Conservation (phyloP, 2,888 invertebrate genomes). For the Ptilodon capucinus region DNA sequence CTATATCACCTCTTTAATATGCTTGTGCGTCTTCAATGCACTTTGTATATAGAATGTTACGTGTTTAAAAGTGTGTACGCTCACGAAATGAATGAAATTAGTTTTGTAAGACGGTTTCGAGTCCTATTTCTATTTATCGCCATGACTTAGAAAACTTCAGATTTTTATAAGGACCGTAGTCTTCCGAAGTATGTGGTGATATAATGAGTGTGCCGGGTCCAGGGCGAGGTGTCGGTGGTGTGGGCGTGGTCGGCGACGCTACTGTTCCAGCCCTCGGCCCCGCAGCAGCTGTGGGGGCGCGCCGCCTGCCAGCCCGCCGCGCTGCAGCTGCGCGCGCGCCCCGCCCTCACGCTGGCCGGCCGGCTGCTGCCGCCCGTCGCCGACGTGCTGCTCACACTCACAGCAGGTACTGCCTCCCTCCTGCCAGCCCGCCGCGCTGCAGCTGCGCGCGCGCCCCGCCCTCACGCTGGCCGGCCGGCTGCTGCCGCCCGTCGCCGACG, state of each 20-base stretch:
- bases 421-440: conserved; percentile 85
- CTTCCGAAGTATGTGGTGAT: background rate
- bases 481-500: conserved; percentile 84
- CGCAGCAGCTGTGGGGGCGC: conserved; percentile 79
- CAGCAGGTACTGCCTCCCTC: conserved; percentile 80
- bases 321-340: conserved; percentile 83
- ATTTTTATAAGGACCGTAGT: no score
- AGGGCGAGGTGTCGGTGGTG: conserved; percentile 83
- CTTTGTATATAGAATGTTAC: no score
- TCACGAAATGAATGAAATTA: no score
- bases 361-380: conserved; percentile 84
- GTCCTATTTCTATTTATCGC: no score
- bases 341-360: conserved; percentile 86
- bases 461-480: conserved; percentile 85
- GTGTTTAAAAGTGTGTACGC: no score
- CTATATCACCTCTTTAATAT: no score
- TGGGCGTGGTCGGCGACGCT: conserved; percentile 87
- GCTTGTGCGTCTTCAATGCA: no score
- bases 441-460: conserved; percentile 84
- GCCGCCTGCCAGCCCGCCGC: conserved; percentile 87
- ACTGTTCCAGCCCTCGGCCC: conserved; percentile 87
- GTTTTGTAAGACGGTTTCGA: no score
- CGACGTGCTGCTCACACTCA: conserved; percentile 81
- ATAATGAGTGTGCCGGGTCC: conserved; percentile 20
- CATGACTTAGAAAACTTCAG: no score